Percentiles rank a stretch among this genome's conserved stretches.
Conservation (phyloP, 2,797 vertebrate species). For the Cuculus canorus region DNA sequence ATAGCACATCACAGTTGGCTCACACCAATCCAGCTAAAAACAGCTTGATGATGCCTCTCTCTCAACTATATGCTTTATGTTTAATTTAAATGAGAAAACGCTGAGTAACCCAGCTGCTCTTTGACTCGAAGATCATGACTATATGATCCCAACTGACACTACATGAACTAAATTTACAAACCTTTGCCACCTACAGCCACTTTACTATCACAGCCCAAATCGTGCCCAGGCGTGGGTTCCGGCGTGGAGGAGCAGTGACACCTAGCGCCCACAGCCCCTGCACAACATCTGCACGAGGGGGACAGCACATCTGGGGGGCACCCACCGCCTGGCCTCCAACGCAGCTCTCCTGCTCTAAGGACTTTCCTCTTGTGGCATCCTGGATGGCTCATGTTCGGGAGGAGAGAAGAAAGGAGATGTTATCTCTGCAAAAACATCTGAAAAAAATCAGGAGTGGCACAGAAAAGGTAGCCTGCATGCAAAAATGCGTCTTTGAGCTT, state of each 20-base stretch:
- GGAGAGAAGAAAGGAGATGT: neutral
- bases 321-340: neutral
- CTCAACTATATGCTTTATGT: neutral
- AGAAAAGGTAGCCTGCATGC: neutral
- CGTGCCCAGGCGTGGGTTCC: neutral
- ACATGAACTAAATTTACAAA: neutral
- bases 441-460: neutral
- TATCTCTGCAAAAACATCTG: rapidly evolving
- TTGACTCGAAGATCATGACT: neutral
- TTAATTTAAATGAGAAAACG: neutral
- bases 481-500: neutral
- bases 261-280: conserved; percentile 55
- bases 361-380: neutral
- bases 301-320: neutral
- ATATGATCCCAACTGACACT: neutral
- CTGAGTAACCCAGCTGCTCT: neutral
- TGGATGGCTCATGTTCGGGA: rapidly evolving
- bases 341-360: rapidly evolving
- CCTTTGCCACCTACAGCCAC: conserved; percentile 4
- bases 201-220: conserved; percentile 69
- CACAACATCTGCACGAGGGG: neutral
- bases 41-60: neutral
- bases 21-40: neutral
- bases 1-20: neutral
- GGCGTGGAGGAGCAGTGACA: conserved; percentile 69